A percentile compares a stretch with the other conserved stretches of the same genome.
These are phyloP conservation scores for Anoplius nigerrimus DNA, from an alignment of 2,888 invertebrate species.

Conservation along the genomic window DNA sequence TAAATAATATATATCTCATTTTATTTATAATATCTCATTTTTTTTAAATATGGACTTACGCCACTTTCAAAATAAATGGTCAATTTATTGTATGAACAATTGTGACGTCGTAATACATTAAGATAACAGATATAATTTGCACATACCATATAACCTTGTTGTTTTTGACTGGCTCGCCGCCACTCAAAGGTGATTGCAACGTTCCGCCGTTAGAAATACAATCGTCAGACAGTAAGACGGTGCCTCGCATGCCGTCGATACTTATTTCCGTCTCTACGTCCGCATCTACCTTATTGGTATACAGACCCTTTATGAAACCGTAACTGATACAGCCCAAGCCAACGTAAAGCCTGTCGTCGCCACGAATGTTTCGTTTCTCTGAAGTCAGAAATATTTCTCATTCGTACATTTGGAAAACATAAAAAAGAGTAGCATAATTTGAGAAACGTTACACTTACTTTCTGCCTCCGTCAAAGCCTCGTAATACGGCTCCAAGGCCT, in stretches of 20 bases:
- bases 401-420: background rate
- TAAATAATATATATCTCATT: too few species aligned
- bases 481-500: conserved; percentile 89
- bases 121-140: conserved; percentile 22
- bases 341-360: conserved; percentile 94
- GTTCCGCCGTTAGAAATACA: conserved; percentile 82
- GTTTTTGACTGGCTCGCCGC: conserved; percentile 79
- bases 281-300: conserved; percentile 77
- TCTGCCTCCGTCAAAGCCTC: conserved; percentile 88
- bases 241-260: conserved; percentile 90
- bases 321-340: conserved; percentile 83
- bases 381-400: conserved; percentile 22
- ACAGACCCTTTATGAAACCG: conserved; percentile 83
- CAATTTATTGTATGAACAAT: background rate
- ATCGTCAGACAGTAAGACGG: conserved; percentile 84
- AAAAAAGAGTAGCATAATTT: background rate
- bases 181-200: conserved; percentile 83
- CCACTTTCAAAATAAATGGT: too few species aligned
- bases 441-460: conserved; percentile 76
- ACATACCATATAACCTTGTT: conserved; percentile 76
- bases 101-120: background rate
- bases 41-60: too few species aligned
- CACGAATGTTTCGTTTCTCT: conserved; percentile 89
- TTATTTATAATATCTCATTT: too few species aligned
- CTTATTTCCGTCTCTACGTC: conserved; percentile 79